Evolutionary conservation across 2,797 vertebrate species (phyloP), one percentile per base, ranked within the genome.

Genomic region (Tokudaia tokunoshimensis): DNA sequence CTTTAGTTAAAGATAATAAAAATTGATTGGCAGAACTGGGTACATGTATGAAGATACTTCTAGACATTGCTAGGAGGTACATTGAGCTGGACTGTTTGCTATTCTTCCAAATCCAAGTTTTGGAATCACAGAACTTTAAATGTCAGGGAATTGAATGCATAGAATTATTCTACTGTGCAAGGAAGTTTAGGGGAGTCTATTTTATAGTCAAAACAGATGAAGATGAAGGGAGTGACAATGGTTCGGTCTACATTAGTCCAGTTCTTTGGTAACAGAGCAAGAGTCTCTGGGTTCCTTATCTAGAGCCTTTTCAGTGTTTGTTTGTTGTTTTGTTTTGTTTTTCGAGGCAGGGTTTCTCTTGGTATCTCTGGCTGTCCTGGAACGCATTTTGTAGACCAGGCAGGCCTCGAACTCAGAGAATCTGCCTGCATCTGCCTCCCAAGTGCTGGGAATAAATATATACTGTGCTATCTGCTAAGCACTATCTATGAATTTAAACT

Each of bases 1-100:
- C 44, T 92, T 15, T 94, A 67, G 31, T 88, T 82, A 89, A 44
- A 94, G 61, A 74, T 92, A 91, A 95, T 89, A 88, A 72, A 91
- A 95, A 86, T 78, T 61, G 92, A 9, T 29, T 89, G 20, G 76
- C 55, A 80, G 55, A 34, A 61, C 50, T 67, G 70, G 70, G 94
- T 95, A 63, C 9, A 3, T 91, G 75, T 76, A 20, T 81, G 63
- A 26, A 89, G 6, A 83, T 80, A 91, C 90, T 83, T 97, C 67
- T 93, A 94, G 74, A 94, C 26, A 82, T 70, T 87, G 26, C 15
- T 20, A 92, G 57, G 34, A 94, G 88, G 24, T 22, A 82, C 17
- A 37, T 93, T 92, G 79, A 93, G 26, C n/a, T 91, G 81, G 20
- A 10, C 50, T 70, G 37, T 80, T 92, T 96, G 26, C 20, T 65